phyloP scores from a whole-genome alignment of 2,113 vertebrate species.

The Tenrec ecaudatus region DNA sequence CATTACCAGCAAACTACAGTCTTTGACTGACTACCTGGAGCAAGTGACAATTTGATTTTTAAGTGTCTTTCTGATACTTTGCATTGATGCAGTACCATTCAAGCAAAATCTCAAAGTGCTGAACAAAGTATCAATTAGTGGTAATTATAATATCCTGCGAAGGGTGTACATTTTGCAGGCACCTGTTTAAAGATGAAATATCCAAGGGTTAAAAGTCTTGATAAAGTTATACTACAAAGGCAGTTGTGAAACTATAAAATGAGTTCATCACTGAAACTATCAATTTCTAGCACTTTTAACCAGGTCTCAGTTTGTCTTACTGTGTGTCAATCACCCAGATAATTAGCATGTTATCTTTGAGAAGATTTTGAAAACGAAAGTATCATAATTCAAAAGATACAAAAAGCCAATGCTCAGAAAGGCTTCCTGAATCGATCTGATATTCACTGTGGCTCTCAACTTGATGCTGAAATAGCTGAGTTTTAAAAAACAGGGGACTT shows the following conservation, averaged over 20 bases:
- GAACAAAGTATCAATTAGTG: slow-evolving; percentile 66
- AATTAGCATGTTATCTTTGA: neutral
- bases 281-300: neutral
- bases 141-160: slow-evolving; percentile 10
- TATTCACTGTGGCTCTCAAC: neutral
- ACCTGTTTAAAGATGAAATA: slow-evolving; percentile 17
- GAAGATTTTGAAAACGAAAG: slow-evolving; percentile 56
- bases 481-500: neutral
- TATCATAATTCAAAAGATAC: neutral
- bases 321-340: neutral
- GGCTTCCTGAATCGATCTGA: neutral
- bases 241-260: neutral
- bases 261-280: slow-evolving; percentile 14
- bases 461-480: neutral
- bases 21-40: slow-evolving; percentile 52
- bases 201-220: slow-evolving; percentile 55
- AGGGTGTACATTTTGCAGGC: slow-evolving; percentile 12
- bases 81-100: slow-evolving; percentile 71
- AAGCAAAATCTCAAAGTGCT: slow-evolving; percentile 60
- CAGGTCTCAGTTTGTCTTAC: neutral
- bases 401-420: neutral
- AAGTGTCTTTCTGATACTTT: slow-evolving; percentile 58
- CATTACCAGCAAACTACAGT: slow-evolving; percentile 72
- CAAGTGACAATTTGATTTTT: slow-evolving; percentile 70
- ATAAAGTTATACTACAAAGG: slow-evolving; percentile 46